These are phyloP conservation scores for Dryobotodes eremita DNA, from an alignment of 2,888 invertebrate species.

Conservation along the genomic window DNA sequence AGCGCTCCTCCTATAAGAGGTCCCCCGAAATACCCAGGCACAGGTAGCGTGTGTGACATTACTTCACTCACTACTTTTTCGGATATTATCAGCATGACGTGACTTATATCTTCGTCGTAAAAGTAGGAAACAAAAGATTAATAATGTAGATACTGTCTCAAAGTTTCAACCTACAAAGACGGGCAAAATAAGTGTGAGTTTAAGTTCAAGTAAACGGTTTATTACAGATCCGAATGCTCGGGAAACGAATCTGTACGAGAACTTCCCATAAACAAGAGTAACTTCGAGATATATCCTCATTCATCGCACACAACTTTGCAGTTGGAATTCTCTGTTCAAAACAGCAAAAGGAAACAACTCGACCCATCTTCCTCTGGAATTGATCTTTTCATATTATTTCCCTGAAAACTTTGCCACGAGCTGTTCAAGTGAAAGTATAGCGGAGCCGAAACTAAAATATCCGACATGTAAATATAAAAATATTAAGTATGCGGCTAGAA, in stretches of 20 bases:
- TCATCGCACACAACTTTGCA: constrained; percentile 40
- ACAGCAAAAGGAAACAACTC: constrained; percentile 37
- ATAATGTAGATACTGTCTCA: constrained; percentile 10
- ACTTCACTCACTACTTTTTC: constrained; percentile 4
- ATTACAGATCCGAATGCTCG: constrained; percentile 43
- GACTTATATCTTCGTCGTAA: constrained; percentile 5
- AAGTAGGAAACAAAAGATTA: constrained; percentile 2
- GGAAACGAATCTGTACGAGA: constrained; percentile 38
- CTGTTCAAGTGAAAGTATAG: constrained; percentile 20
- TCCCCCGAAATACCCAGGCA: constrained; percentile 3
- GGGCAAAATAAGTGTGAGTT: constrained; percentile 31
- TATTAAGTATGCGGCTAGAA: constrained; percentile 39
- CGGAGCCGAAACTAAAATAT: constrained; percentile 20
- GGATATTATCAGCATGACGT: constrained; percentile 10
- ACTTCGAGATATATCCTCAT: constrained; percentile 41
- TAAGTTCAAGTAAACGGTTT: constrained; percentile 52
- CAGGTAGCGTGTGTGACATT: constrained; percentile 14
- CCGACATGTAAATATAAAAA: constrained; percentile 35
- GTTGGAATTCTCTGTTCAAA: constrained; percentile 38
- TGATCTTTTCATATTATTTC: constrained; percentile 24
- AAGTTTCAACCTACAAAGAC: constrained; percentile 27
- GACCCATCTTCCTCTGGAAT: constrained; percentile 28
- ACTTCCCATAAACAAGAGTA: constrained; percentile 48
- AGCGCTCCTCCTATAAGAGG: constrained; percentile 17
- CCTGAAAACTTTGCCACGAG: constrained; percentile 19